Evolutionary conservation across 2,797 vertebrate genomes (phyloP).

Genomic region (Phalloptychus januarius): DNA sequence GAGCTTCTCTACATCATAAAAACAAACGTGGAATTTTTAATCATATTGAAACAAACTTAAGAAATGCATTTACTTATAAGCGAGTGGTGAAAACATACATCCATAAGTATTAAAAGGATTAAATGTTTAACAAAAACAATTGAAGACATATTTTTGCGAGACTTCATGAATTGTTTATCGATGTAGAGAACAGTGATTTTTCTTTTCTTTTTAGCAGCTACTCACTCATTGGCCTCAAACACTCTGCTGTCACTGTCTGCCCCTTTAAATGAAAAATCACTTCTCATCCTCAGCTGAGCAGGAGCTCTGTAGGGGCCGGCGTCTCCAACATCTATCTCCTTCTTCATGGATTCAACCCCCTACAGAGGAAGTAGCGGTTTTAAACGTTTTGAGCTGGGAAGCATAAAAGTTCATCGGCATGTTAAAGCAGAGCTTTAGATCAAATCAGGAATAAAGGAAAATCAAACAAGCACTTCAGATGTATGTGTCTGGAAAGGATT

Average conservation of each 20-base stretch:
- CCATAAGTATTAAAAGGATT: background rate
- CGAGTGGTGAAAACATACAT: background rate
- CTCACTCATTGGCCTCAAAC: constrained; percentile 91
- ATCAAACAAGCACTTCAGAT: background rate
- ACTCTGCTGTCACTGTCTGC: constrained; percentile 78
- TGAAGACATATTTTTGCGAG: background rate
- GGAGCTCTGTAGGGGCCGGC: constrained; percentile 88
- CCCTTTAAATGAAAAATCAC: constrained; percentile 86
- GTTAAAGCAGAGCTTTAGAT: background rate
- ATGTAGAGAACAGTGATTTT: background rate
- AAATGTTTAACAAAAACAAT: background rate
- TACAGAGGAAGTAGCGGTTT: constrained; percentile 43
- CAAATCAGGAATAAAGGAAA: background rate
- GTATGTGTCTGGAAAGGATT: background rate
- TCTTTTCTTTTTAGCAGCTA: constrained; percentile 26
- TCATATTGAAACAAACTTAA: background rate
- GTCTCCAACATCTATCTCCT: constrained; percentile 88
- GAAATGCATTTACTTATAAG: background rate
- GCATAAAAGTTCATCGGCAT: background rate
- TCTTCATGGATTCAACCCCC: constrained; percentile 90
- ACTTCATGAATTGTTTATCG: background rate
- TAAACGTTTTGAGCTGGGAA: background rate
- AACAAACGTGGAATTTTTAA: constrained; percentile 2
- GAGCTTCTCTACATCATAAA: constrained; percentile 80
- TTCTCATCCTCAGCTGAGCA: constrained; percentile 87